Conservation (phyloP, 2,888 invertebrate species). For the Andrena bucephala region DNA sequence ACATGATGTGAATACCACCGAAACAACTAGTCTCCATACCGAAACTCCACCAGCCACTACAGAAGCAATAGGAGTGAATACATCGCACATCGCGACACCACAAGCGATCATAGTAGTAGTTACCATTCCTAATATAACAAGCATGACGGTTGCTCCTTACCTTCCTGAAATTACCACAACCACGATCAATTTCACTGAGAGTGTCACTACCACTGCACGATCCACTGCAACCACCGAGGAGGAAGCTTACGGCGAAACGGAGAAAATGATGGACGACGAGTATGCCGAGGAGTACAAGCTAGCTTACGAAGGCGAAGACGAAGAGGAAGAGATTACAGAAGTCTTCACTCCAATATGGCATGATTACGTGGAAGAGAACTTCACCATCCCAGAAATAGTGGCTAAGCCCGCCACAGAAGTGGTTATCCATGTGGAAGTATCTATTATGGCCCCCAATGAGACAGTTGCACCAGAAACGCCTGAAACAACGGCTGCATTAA, state of each 20-base stretch:
- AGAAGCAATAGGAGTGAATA: background rate
- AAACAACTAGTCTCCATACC: background rate
- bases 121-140: slow-evolving; percentile 8
- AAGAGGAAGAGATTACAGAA: slow-evolving; percentile 9
- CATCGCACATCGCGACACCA: background rate
- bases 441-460: background rate
- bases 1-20: background rate
- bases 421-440: slow-evolving; percentile 1
- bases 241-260: slow-evolving; percentile 15
- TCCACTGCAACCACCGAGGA: background rate
- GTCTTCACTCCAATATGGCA: slow-evolving; percentile 21
- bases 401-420: background rate
- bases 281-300: slow-evolving; percentile 20
- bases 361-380: slow-evolving; percentile 35
- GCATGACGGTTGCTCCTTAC: background rate
- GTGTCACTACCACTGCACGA: background rate
- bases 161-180: background rate
- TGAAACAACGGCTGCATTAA: background rate
- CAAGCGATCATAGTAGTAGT: background rate
- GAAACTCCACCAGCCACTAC: background rate
- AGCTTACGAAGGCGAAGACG: slow-evolving; percentile 18
- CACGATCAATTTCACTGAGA: background rate
- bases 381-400: background rate
- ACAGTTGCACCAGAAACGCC: background rate
- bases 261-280: background rate